Conservation (phyloP, 2,888 invertebrate genomes). For the Beris chalybata region DNA sequence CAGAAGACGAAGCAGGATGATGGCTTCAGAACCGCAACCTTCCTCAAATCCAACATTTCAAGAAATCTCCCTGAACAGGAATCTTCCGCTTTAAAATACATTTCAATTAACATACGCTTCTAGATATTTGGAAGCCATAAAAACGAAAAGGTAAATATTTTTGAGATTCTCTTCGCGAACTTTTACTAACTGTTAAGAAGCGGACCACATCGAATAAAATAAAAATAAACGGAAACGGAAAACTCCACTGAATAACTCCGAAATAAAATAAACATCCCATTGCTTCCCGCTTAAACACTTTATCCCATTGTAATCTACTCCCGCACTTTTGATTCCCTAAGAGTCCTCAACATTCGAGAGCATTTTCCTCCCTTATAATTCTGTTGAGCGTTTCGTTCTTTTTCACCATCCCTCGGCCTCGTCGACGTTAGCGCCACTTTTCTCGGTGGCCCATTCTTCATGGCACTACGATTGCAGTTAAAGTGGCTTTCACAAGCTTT, state of each 20-base stretch:
- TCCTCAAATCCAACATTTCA: no score
- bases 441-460: slow-evolving; percentile 32
- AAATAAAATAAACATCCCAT: slow-evolving; percentile 38
- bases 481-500: slow-evolving; percentile 35
- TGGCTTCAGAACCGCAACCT: no score
- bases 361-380: slow-evolving; percentile 19
- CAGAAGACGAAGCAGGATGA: no score
- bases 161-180: no score
- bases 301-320: slow-evolving; percentile 34
- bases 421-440: slow-evolving; percentile 14
- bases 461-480: slow-evolving; percentile 35
- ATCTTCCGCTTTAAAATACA: no score
- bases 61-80: no score
- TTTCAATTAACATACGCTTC: no score
- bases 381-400: neutral
- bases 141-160: no score
- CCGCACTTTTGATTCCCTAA: slow-evolving; percentile 31
- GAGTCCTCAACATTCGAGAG: slow-evolving; percentile 22
- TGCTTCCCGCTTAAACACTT: slow-evolving; percentile 38
- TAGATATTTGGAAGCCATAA: no score
- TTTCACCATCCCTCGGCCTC: neutral
- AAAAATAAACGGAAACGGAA: slow-evolving; percentile 16
- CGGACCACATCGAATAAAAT: slow-evolving; percentile 6
- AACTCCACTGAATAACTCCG: slow-evolving; percentile 24
- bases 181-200: no score